Base-by-base conservation (phyloP, 1,140 invertebrate species). In the Pseudomyrmex pallidus region DNA sequence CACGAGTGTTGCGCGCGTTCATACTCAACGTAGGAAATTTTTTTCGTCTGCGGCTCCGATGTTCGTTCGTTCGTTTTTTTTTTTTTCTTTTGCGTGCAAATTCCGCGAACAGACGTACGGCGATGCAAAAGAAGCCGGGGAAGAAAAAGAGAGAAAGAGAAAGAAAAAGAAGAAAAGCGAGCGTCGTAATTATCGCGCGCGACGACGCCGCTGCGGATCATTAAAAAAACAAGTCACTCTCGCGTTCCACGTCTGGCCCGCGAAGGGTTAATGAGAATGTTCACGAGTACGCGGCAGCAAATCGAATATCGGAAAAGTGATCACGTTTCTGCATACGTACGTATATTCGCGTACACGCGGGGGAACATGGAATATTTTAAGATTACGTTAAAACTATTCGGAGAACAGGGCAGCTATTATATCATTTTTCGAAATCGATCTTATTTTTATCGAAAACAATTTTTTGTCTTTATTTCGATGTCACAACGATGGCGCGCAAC, bases 301-400 rank as follows among this genome's bases (percentile, higher is more conserved):
- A 78, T 78, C 64, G 76, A 70, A 70, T 78, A 78, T 78, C 64
- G 76, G 76, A 78, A 78, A 70, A 78, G 76, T 70, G 64, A 78
- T 78, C 76, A 78, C 64, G 17, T 20, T 70, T 52, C 22, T 57
- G 70, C 64, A 78, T 48, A 78, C 35, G 52, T 70, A 70, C 35
- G 35, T 68, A 67, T 57, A 22, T 44, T 77, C 62, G 76, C 54
- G 64, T 54, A 17, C 61, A 25, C 64, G 17, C 20, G 17, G 15
- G 52, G 64, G 7, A 46, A 78, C 64, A 70, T 25, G 76, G 76
- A 78, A 78, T 78, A 70, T 78, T 78, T 78, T 78, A 78, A 78
- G 76, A 78, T 78, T 78, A 78, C 64, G 76, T 78, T 78, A 78
- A 78, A 78, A 44, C 64, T 78, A 59, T 78, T 20, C 64, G 76